Evolutionary conservation across 2,797 vertebrate species (phyloP).

Genomic region (Vultur gryphus): DNA sequence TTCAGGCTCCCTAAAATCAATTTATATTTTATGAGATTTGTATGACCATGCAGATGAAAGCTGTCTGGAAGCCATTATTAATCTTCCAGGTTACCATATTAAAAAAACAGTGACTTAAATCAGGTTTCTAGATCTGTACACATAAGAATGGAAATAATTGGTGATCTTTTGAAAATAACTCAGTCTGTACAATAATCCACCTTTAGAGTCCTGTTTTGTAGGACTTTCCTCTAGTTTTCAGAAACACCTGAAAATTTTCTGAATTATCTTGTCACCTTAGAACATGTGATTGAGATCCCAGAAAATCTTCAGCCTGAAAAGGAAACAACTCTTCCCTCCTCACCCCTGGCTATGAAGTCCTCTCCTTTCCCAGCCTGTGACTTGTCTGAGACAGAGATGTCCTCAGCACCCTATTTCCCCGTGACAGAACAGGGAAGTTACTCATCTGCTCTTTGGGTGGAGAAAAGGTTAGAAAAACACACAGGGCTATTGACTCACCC

Average conservation of each 20-base stretch:
- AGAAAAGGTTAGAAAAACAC: constrained; percentile 16
- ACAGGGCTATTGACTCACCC: background rate
- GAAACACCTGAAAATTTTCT: background rate
- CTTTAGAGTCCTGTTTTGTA: background rate
- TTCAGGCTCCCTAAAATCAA: background rate
- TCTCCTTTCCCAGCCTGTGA: background rate
- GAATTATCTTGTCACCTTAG: background rate
- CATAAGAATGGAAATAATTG: background rate
- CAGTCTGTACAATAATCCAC: background rate
- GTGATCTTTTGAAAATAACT: background rate
- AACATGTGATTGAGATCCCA: background rate
- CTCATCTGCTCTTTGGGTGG: background rate
- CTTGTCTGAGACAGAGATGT: background rate
- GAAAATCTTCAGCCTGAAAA: background rate
- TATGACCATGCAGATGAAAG: background rate
- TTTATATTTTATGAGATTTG: background rate
- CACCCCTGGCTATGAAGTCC: background rate
- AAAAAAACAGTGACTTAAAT: background rate
- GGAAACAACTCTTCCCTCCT: background rate
- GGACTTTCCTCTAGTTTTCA: background rate
- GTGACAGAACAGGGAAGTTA: background rate
- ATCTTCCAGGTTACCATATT: background rate
- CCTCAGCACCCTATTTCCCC: background rate
- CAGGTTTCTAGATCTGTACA: background rate
- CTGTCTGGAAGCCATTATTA: background rate